These are phyloP conservation scores for Astropecten irregularis DNA, from an alignment of 53 echinoderm and acorn worm species.

Conservation along the genomic window DNA sequence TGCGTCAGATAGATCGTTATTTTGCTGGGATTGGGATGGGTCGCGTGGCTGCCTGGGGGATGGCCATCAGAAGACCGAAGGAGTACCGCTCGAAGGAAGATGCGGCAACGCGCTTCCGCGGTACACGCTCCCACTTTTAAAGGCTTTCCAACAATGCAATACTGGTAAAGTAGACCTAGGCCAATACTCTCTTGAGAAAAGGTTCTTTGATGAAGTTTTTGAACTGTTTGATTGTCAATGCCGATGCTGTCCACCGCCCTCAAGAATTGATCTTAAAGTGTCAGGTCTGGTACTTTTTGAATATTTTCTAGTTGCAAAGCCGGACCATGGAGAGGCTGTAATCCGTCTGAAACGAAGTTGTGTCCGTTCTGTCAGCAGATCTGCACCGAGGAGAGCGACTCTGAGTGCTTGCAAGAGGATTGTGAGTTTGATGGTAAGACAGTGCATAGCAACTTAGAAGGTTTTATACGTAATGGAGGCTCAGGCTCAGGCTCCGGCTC, in stretches of 20 bases:
- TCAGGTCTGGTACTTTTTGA: not conserved
- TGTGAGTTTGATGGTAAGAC: not conserved
- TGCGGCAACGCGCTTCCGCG: too few relatives aligned
- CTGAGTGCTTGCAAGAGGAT: not conserved
- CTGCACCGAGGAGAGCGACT: not conserved
- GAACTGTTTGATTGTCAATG: not conserved
- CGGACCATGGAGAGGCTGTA: not conserved
- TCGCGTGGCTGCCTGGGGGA: too few relatives aligned
- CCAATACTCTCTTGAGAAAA: not conserved
- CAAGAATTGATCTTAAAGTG: not conserved
- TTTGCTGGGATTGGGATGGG: too few relatives aligned
- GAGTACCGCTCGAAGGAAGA: too few relatives aligned
- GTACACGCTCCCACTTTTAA: not conserved
- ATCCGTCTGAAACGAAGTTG: not conserved
- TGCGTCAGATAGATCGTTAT: too few relatives aligned
- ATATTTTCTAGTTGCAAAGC: not conserved
- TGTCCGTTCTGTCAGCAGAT: slow-evolving; percentile 9
- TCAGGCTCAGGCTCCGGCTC: too few relatives aligned
- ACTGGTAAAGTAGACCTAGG: not conserved
- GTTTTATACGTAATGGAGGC: too few relatives aligned
- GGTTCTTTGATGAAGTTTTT: not conserved
- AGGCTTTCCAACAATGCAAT: not conserved
- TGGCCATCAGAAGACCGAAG: too few relatives aligned
- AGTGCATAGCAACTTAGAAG: not conserved
- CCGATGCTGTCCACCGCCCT: not conserved